Base-by-base conservation (phyloP, 2,797 vertebrate genomes). In the Pangasius sanitwongsei region DNA sequence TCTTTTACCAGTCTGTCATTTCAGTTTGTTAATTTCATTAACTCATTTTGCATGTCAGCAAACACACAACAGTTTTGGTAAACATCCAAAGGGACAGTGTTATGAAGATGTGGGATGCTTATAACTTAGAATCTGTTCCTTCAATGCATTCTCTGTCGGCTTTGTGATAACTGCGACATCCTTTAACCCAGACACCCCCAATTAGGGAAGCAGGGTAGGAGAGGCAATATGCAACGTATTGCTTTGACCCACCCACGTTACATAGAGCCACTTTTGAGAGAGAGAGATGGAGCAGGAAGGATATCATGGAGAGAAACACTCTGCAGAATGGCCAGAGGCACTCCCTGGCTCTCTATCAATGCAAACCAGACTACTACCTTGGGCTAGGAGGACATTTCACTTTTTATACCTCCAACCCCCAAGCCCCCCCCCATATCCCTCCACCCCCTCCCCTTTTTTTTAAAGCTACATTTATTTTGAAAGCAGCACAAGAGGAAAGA, bases 281-380 rank as follows among this genome's bases (percentile, higher is more conserved):
- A 81, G 72, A 90, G 94, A 94, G 95, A 96, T 96, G 95, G 93
- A 93, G 94, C 89, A 69, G 91, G 94, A 92, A 93, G 94, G 95
- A 95, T 96, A 96, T 95, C 90, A 90, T 89, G 87, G 91, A 94
- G 94, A 94, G 93, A 95, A 95, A 94, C 93, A 95, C 95, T 93
- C 90, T 86, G 93, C 93, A 78, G 89, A 93, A 95, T 94, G 94
- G 95, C 98, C 95, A 95, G 96, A 93, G 97, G 97, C 97, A 95
- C 94, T 96, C 92, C 92, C 91, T 94, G 95, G 94, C 95, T 94
- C 95, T 95, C 96, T 96, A 97, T 97, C 97, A 98, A 98, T 98
- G 97, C 96, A 97, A 98, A 98, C 97, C 98, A 98, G 97, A 98
- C 97, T 96, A 96, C 93, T 96, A 97, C 95, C 95, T 95, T 95